These are phyloP conservation scores for Harpagifer antarcticus DNA, from an alignment of 2,797 vertebrate species.

Conservation along the genomic window DNA sequence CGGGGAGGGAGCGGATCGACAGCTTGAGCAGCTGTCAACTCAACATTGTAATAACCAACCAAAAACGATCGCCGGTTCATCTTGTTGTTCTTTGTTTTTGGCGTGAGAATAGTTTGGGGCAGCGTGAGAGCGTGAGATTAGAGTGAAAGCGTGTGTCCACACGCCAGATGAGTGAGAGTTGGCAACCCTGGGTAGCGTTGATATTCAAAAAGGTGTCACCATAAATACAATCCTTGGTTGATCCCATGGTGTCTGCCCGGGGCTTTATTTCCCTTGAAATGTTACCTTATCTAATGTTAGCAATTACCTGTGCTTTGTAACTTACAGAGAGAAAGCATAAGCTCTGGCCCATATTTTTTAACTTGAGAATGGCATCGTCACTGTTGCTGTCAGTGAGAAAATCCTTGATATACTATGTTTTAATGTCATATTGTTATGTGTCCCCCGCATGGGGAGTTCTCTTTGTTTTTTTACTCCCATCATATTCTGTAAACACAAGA, in stretches of 20 bases:
- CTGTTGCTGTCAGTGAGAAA: slow-evolving; percentile 23
- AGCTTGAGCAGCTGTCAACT: too few species aligned
- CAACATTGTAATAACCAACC: too few species aligned
- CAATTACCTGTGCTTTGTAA: not conserved
- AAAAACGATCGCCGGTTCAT: too few species aligned
- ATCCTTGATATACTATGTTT: slow-evolving; percentile 26
- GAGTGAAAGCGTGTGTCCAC: too few species aligned
- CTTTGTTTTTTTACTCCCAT: slow-evolving; percentile 34
- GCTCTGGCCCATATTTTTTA: slow-evolving; percentile 19
- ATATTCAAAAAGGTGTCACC: not conserved
- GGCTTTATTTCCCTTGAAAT: slow-evolving; percentile 21
- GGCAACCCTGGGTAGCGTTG: too few species aligned
- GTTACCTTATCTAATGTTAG: slow-evolving; percentile 1
- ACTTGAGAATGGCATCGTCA: slow-evolving; percentile 29
- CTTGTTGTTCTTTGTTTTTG: too few species aligned
- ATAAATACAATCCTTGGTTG: not conserved
- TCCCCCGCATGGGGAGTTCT: slow-evolving; percentile 28
- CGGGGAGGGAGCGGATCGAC: too few species aligned
- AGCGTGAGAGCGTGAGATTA: too few species aligned
- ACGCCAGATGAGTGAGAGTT: too few species aligned
- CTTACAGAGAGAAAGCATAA: not conserved
- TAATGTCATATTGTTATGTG: slow-evolving; percentile 30
- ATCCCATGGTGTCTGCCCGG: not conserved
- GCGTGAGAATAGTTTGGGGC: too few species aligned
- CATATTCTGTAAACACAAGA: slow-evolving; percentile 44